phyloP scores from a whole-genome alignment of 2,888 invertebrate genomes.

The Andrena bicolor region DNA sequence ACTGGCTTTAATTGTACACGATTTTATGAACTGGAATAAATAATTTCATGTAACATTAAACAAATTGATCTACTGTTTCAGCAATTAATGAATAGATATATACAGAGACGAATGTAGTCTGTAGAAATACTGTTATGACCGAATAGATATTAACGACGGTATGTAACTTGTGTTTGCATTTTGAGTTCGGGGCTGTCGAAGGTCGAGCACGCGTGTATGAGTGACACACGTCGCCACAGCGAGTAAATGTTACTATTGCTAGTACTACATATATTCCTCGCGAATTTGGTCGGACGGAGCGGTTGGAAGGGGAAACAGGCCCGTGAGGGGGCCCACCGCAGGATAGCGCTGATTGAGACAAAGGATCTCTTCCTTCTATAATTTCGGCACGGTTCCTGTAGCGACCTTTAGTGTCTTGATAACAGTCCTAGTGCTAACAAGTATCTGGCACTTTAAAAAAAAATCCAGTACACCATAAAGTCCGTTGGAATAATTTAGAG shows the following conservation, averaged over 20 bases:
- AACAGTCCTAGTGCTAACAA: constrained; percentile 56
- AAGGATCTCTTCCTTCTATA: constrained; percentile 17
- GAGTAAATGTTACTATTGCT: no score
- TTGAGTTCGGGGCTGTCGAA: no score
- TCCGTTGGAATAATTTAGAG: background rate
- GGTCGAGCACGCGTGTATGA: no score
- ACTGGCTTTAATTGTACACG: no score
- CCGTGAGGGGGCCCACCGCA: no score
- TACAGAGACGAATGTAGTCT: background rate
- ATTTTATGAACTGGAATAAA: no score
- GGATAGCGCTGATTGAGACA: background rate
- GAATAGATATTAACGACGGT: background rate
- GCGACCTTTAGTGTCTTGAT: constrained; percentile 54
- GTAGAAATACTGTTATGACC: background rate
- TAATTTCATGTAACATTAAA: background rate
- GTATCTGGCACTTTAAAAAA: constrained; percentile 31
- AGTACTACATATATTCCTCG: background rate
- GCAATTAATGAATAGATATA: background rate
- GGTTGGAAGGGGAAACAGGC: no score
- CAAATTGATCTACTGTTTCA: background rate
- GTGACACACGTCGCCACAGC: no score
- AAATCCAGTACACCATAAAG: constrained; percentile 3
- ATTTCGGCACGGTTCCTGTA: constrained; percentile 16
- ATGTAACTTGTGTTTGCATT: no score
- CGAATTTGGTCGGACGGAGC: no score